These are phyloP conservation scores for Vimba vimba DNA, from an alignment of 2,113 vertebrate species.

Conservation along the genomic window DNA sequence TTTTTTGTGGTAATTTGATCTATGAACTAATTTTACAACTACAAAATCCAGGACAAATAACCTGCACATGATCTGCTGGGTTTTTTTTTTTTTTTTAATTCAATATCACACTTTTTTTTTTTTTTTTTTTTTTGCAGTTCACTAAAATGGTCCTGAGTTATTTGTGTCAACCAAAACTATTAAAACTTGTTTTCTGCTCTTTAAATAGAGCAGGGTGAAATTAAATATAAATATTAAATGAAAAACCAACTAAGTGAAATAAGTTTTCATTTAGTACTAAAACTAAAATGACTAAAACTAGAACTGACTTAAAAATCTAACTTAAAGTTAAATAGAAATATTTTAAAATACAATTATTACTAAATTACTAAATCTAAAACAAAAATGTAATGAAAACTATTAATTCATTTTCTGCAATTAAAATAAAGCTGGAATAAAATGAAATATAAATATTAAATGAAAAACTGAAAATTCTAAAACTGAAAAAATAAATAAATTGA, in stretches of 20 bases:
- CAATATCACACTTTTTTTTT: too few species aligned
- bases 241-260: neutral
- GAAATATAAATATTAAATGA: neutral
- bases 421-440: neutral
- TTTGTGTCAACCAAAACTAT: neutral
- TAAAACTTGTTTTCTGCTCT: neutral
- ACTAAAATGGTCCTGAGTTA: neutral
- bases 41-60: neutral
- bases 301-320: neutral
- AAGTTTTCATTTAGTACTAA: neutral
- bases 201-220: neutral
- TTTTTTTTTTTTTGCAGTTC: too few species aligned
- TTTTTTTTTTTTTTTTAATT: neutral
- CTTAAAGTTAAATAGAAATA: neutral
- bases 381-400: neutral
- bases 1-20: neutral
- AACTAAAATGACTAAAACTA: neutral
- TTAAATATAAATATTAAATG: neutral
- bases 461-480: neutral
- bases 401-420: neutral
- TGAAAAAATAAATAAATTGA: neutral
- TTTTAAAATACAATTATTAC: neutral
- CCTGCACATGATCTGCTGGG: neutral
- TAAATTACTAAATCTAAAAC: too few species aligned
- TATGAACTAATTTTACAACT: neutral